Conservation (phyloP, 2,888 invertebrate genomes). For the Euspilapteryx auroguttella region DNA sequence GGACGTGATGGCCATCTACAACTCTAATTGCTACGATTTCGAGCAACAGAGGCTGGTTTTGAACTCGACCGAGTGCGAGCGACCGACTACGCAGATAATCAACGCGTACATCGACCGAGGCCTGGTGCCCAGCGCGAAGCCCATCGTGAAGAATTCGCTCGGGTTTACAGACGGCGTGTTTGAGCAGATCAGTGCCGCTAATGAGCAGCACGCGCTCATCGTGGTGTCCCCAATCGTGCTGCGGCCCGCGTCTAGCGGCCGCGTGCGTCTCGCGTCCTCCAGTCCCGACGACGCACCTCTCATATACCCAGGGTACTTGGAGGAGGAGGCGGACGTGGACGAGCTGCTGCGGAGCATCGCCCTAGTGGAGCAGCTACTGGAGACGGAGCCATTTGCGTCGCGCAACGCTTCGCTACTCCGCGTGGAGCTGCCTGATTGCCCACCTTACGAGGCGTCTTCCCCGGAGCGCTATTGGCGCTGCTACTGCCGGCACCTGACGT, state of each 20-base stretch:
- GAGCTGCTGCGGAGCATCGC: constrained; percentile 18
- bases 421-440: constrained; percentile 18
- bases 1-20: constrained; percentile 20
- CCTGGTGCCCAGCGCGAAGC: constrained; percentile 9
- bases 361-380: constrained; percentile 15
- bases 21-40: constrained; percentile 24
- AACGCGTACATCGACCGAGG: constrained; percentile 17
- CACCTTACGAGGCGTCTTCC: constrained; percentile 7
- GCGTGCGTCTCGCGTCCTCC: constrained; percentile 19
- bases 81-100: constrained; percentile 23
- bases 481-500: constrained; percentile 15
- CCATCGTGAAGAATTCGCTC: constrained; percentile 10
- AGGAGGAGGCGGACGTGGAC: constrained; percentile 18
- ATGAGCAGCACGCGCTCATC: constrained; percentile 15
- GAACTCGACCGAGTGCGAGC: constrained; percentile 16
- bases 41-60: constrained; percentile 12
- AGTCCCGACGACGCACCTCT: constrained; percentile 17
- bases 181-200: constrained; percentile 16
- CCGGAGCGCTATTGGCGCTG: constrained; percentile 5
- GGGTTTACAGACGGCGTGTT: constrained; percentile 13
- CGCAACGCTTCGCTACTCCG: constrained; percentile 15
- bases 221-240: constrained; percentile 16
- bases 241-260: constrained; percentile 15
- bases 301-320: constrained; percentile 24
- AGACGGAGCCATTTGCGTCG: constrained; percentile 9